phyloP scores from a whole-genome alignment of 2,888 invertebrate species.

The Orchestes rusci region DNA sequence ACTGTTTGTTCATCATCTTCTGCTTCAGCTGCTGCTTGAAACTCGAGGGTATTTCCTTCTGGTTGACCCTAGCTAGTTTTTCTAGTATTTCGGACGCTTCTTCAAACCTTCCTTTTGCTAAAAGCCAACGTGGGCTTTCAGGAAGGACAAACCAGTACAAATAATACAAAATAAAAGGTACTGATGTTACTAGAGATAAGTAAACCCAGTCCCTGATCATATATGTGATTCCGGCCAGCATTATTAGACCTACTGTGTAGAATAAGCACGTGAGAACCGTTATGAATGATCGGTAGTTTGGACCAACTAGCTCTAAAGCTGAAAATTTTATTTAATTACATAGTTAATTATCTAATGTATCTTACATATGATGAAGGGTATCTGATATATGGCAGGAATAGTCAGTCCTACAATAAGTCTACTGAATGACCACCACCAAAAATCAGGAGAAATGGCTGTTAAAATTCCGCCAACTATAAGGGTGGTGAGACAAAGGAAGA shows the following conservation, averaged over 20 bases:
- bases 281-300: constrained; percentile 84
- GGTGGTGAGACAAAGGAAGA: constrained; percentile 78
- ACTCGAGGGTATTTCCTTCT: constrained; percentile 64
- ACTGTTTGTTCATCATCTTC: constrained; percentile 58
- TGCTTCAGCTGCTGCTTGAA: constrained; percentile 67
- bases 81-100: constrained; percentile 75
- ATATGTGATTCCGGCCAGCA: constrained; percentile 79
- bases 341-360: neutral
- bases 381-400: constrained; percentile 88
- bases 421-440: constrained; percentile 77
- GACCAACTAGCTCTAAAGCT: constrained; percentile 88
- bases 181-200: constrained; percentile 71
- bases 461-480: constrained; percentile 71
- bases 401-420: constrained; percentile 81
- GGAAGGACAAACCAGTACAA: constrained; percentile 81
- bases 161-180: constrained; percentile 79
- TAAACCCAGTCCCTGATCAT: constrained; percentile 77
- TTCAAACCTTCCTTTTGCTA: constrained; percentile 67
- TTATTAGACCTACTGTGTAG: constrained; percentile 78
- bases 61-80: constrained; percentile 70
- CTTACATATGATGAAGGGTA: constrained; percentile 91
- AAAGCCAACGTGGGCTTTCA: constrained; percentile 87
- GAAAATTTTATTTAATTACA: constrained; percentile 34
- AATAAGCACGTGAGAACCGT: constrained; percentile 89
- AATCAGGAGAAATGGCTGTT: constrained; percentile 70